Evolutionary conservation across 2,113 vertebrate species (phyloP).

Genomic region (Microcebus murinus): DNA sequence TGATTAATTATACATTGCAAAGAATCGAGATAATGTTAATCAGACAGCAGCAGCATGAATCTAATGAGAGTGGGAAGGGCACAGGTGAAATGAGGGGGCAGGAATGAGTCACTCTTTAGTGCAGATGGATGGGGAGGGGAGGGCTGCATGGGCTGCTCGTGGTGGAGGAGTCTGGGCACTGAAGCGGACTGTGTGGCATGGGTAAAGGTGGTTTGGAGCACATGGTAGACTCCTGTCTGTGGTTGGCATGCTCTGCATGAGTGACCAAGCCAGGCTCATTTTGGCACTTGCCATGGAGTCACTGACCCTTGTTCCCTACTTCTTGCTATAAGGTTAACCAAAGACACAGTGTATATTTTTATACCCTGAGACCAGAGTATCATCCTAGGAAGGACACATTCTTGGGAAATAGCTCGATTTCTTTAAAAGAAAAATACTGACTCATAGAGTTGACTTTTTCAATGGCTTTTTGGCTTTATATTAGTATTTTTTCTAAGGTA

Average conservation of each 20-base stretch:
- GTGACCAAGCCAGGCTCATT: not conserved
- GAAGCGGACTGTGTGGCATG: not conserved
- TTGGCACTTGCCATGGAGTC: not conserved
- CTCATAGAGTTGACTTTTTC: not conserved
- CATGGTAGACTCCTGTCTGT: not conserved
- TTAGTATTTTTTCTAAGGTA: not conserved
- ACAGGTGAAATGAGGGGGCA: not conserved
- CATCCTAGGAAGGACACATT: not conserved
- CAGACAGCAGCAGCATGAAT: not conserved
- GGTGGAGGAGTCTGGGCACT: not conserved
- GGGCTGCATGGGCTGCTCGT: not conserved
- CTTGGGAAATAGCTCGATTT: slow-evolving; percentile 8
- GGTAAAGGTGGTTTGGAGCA: not conserved
- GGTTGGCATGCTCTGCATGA: not conserved
- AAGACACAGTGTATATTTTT: not conserved
- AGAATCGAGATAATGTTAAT: not conserved
- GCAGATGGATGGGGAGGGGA: not conserved
- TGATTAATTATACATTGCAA: not conserved
- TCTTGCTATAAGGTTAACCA: not conserved
- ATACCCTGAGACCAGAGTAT: not conserved
- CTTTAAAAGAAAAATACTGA: not conserved
- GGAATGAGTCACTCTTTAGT: not conserved
- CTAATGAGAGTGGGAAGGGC: not conserved
- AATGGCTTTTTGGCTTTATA: not conserved
- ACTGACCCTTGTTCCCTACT: not conserved